Conservation (phyloP, 2,797 vertebrate species). For the Melanotaenia trifasciata region DNA sequence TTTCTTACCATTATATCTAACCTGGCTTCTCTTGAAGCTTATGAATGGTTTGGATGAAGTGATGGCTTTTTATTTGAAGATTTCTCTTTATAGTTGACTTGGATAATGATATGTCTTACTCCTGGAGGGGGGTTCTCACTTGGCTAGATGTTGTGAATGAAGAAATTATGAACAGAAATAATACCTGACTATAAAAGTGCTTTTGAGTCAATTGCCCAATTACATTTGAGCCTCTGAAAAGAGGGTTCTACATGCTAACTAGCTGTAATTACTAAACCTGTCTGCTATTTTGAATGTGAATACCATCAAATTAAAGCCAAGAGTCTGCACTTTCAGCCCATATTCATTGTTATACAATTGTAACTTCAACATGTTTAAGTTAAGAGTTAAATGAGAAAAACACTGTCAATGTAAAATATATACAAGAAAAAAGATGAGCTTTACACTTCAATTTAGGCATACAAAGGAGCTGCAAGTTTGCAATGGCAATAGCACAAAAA, state of each 20-base stretch:
- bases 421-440: neutral
- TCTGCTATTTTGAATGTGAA: neutral
- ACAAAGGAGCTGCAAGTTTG: constrained; percentile 9
- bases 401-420: neutral
- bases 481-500: neutral
- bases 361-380: neutral
- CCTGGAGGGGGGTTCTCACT: neutral
- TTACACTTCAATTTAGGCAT: neutral
- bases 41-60: neutral
- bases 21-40: neutral
- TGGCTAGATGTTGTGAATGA: neutral
- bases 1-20: neutral
- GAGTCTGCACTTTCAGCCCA: neutral
- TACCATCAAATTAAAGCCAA: constrained; percentile 4
- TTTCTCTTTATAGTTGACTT: neutral
- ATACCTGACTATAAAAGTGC: neutral
- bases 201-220: constrained; percentile 6
- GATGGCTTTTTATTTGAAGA: neutral
- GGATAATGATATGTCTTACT: neutral
- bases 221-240: neutral
- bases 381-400: neutral
- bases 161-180: neutral
- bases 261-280: neutral
- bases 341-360: neutral
- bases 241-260: neutral